Base-by-base conservation (phyloP, 64 coral and sea anemone genomes). In the Orbicella faveolata region DNA sequence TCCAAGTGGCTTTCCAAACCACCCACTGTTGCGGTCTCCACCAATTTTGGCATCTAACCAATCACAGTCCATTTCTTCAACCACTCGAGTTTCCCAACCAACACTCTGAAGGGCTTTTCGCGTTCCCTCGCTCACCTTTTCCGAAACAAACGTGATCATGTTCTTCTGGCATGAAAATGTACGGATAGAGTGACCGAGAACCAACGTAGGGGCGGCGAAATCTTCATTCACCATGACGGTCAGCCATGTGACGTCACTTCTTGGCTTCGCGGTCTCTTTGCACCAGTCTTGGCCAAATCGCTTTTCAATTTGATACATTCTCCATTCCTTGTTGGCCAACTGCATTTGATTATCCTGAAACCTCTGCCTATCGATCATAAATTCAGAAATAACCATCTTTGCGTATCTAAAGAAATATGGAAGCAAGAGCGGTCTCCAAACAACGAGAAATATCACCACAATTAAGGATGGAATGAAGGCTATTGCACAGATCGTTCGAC, bases 201-300 rank as follows among this genome's bases (percentile, higher is more conserved):
- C 93, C 12, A 94, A 21, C 9, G 93, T 88, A 10, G 93, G 93
- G 1, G 90, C 3, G n/a, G 83, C 93, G 90, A 86, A 94, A 15
- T 90, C 93, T 59, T 94, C 93, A 51, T 94, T 94, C 18, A 94
- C 93, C 79, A 94, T 86, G 13, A 75, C 93, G 10, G 93, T 94
- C 53, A 94, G 75, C 93, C 93, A 94, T n/a, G 81, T 78, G n/a
- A 89, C 67, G 34, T 94, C 88, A 16, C 63, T 62, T 79, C 82
- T 67, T 34, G 81, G 65, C 44, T 90, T 94, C 20, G 86, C 66
- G 55, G 75, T 87, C 4, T 86, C 63, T 73, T 90, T 25, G 73
- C 93, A 94, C 61, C 78, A 94, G 4, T 87, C 78, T 51, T 94
- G 93, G 10, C 88, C 88, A 74, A 65, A 94, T 19, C 34, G 37